A percentile compares a stretch with the other conserved stretches of the same genome.
phyloP scores from a whole-genome alignment of 2,113 vertebrate species.

The Anoura caudifer region DNA sequence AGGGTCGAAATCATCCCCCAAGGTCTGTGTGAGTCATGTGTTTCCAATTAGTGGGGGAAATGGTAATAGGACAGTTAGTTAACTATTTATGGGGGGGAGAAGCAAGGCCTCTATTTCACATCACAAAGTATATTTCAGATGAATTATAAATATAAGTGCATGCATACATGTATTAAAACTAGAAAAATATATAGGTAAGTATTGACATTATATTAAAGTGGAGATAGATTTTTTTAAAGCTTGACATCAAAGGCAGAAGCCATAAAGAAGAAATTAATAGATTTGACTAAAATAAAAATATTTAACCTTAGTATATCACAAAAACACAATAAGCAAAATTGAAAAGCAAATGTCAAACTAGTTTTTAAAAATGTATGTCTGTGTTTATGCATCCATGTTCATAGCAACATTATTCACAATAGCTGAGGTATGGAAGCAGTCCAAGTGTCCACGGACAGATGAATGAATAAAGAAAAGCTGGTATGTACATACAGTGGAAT shows the following conservation, averaged over 20 bases:
- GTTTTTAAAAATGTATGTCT: background rate
- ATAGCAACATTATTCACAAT: background rate
- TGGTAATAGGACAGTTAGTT: background rate
- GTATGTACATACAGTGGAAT: background rate
- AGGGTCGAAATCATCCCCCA: background rate
- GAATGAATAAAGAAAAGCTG: background rate
- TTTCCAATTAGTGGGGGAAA: background rate
- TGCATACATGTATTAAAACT: background rate
- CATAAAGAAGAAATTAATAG: background rate
- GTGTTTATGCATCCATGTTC: background rate
- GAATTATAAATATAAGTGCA: background rate
- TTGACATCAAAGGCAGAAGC: background rate
- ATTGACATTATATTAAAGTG: background rate
- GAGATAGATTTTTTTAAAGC: background rate
- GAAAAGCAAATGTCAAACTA: background rate
- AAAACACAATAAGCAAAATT: conserved; percentile 11
- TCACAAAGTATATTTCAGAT: background rate
- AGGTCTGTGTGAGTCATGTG: background rate
- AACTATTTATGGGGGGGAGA: background rate
- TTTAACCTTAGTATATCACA: background rate
- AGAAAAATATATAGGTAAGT: background rate
- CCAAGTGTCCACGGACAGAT: too few species aligned
- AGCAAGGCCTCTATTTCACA: background rate
- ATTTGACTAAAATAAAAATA: conserved; percentile 8
- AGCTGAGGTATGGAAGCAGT: too few species aligned